Base-by-base conservation (phyloP, 2,113 vertebrate species). In the Podarcis muralis region DNA sequence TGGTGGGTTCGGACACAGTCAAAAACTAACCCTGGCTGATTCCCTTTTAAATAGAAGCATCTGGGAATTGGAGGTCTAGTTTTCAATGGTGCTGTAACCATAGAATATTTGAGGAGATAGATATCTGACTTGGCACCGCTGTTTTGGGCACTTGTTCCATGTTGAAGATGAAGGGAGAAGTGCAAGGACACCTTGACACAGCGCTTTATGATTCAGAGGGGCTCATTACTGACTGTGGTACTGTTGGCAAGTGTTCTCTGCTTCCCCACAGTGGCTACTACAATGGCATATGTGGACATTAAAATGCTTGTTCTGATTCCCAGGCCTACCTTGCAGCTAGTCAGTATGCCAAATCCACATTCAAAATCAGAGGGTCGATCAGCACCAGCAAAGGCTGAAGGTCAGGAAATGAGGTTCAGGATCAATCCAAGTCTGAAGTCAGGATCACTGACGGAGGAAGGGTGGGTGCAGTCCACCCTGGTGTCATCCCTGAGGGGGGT, bases 1-100 rank as follows among this genome's bases (percentile, higher is more conserved):
- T 1, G 0, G 0, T 16, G 72, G 81, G 53, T 30, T 5, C 90
- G 78, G 27, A 2, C 0, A 0, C 5, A n/a, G 23, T 65, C 22
- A 25, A 87, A 27, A 88, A 75, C 32, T 59, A 53, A 80, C 48
- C 53, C 25, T 71, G 37, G 48, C 35, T 88, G 76, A 80, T n/a
- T 59, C n/a, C 35, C 76, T 66, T 35, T 35, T 86, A 72, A 43
- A 5, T 57, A 40, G 37, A 48, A 78, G 48, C 18, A 72, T 8
- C n/a, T 25, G 20, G 6, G 74, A 77, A 66, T 77, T 43, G 13
- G 8, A 43, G 27, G 16, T 48, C 16, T 65, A 82, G 35, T 37
- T n/a, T 30, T 32, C 62, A n/a, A 5, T 3, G 65, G 57, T 48
- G 35, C 27, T 22, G 3, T 40, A 86, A 78, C 75, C 9, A 12